These are phyloP conservation scores for Netelia virgata DNA, from an alignment of 2,888 invertebrate species.

Conservation along the genomic window DNA sequence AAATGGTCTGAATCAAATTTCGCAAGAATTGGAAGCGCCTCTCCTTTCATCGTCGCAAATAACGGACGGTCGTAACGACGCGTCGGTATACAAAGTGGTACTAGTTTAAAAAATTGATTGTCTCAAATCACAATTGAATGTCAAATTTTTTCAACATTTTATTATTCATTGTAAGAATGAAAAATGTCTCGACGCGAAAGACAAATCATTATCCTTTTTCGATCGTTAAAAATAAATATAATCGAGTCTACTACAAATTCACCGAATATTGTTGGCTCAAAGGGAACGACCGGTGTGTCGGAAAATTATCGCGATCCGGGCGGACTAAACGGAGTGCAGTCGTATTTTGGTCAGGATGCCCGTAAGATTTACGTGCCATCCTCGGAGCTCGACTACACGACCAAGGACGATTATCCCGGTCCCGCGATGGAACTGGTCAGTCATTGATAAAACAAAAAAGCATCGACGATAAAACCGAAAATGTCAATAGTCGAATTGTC, in stretches of 20 bases:
- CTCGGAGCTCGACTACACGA: slow-evolving; percentile 65
- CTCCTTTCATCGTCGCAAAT: slow-evolving; percentile 43
- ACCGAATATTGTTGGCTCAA: slow-evolving; percentile 39
- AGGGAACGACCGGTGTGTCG: slow-evolving; percentile 42
- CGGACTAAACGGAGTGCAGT: slow-evolving; percentile 39
- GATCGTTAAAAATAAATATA: neutral
- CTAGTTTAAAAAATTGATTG: neutral
- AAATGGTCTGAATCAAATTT: slow-evolving; percentile 71
- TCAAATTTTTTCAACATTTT: slow-evolving; percentile 2
- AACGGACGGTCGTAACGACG: slow-evolving; percentile 36
- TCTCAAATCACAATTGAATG: neutral
- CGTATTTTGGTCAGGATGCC: slow-evolving; percentile 61
- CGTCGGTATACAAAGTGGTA: slow-evolving; percentile 61
- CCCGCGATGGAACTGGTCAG: slow-evolving; percentile 82
- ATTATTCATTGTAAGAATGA: neutral
- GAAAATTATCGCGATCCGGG: slow-evolving; percentile 43
- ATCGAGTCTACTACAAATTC: slow-evolving; percentile 52
- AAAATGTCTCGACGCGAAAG: too few species aligned
- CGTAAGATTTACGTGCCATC: slow-evolving; percentile 74
- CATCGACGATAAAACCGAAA: slow-evolving; percentile 1
- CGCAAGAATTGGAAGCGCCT: slow-evolving; percentile 79
- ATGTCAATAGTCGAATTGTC: neutral
- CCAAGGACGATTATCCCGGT: slow-evolving; percentile 80
- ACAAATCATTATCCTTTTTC: too few species aligned
- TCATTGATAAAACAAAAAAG: slow-evolving; percentile 1